Percentiles rank a stretch among this genome's conserved stretches.
These are phyloP conservation scores for Hofmannophila pseudospretella DNA, from an alignment of 2,888 invertebrate genomes.

Conservation along the genomic window DNA sequence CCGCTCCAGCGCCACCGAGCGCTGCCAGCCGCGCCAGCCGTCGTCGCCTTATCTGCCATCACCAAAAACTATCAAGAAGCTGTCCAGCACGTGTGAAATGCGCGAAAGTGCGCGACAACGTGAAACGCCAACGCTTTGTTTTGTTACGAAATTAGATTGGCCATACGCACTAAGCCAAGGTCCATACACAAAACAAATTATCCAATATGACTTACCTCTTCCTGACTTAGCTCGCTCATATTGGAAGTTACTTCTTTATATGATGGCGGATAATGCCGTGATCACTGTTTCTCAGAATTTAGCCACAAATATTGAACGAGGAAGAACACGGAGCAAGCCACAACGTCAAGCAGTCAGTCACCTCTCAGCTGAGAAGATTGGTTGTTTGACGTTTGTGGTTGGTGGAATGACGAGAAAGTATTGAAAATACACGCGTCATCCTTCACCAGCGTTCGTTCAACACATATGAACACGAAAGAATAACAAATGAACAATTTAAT, in stretches of 20 bases:
- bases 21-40: constrained; percentile 85
- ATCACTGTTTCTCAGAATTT: constrained; percentile 48
- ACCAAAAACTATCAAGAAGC: constrained; percentile 39
- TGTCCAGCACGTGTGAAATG: constrained; percentile 45
- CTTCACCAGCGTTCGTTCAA: constrained; percentile 29
- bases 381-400: constrained; percentile 64
- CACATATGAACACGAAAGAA: no score
- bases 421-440: constrained; percentile 77
- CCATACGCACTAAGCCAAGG: constrained; percentile 66
- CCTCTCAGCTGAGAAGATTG: constrained; percentile 64
- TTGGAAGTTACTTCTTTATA: constrained; percentile 35
- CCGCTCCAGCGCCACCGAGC: constrained; percentile 70
- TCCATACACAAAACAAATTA: constrained; percentile 56
- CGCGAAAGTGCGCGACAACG: constrained; percentile 37
- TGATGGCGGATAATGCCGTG: constrained; percentile 31
- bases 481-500: no score
- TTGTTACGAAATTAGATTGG: constrained; percentile 76
- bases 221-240: constrained; percentile 92
- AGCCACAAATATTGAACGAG: constrained; percentile 43
- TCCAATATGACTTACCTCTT: constrained; percentile 84
- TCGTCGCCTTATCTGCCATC: constrained; percentile 83
- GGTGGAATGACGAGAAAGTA: constrained; percentile 67
- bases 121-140: constrained; percentile 68
- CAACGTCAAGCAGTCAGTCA: constrained; percentile 74
- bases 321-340: constrained; percentile 56